A percentile compares a stretch with the other conserved stretches of the same genome.
Evolutionary conservation across 2,797 vertebrate species (phyloP).

Genomic region (Agapornis canus): DNA sequence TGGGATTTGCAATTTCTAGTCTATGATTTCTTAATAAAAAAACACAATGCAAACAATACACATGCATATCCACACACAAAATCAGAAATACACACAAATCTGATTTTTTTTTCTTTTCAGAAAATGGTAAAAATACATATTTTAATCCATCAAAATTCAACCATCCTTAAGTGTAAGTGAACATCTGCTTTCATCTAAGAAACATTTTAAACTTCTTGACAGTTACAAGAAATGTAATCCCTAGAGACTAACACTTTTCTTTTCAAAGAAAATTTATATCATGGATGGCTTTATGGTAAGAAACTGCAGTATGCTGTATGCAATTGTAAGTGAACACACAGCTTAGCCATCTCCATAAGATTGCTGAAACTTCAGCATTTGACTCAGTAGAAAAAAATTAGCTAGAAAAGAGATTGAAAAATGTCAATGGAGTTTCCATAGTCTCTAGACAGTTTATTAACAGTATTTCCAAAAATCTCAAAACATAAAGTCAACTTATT

Average conservation of each 20-base stretch:
- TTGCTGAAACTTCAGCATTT: neutral
- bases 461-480: neutral
- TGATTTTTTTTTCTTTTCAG: neutral
- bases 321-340: conserved; percentile 25
- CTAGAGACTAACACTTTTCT: conserved; percentile 54
- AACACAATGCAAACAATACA: neutral
- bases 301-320: neutral
- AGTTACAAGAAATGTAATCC: conserved; percentile 62
- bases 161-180: conserved; percentile 50
- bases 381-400: neutral
- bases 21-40: neutral
- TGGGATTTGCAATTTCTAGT: neutral
- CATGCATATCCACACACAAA: neutral
- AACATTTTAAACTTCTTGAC: conserved; percentile 72
- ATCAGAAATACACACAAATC: accelerated
- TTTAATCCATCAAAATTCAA: conserved; percentile 53
- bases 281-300: conserved; percentile 16
- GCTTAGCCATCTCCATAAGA: neutral
- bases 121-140: neutral
- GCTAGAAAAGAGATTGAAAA: neutral
- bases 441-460: neutral
- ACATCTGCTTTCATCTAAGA: conserved; percentile 53
- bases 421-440: neutral
- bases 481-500: neutral
- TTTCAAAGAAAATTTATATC: conserved; percentile 62